Conservation (phyloP, 2,888 invertebrate species). For the Dasypolia templi region DNA sequence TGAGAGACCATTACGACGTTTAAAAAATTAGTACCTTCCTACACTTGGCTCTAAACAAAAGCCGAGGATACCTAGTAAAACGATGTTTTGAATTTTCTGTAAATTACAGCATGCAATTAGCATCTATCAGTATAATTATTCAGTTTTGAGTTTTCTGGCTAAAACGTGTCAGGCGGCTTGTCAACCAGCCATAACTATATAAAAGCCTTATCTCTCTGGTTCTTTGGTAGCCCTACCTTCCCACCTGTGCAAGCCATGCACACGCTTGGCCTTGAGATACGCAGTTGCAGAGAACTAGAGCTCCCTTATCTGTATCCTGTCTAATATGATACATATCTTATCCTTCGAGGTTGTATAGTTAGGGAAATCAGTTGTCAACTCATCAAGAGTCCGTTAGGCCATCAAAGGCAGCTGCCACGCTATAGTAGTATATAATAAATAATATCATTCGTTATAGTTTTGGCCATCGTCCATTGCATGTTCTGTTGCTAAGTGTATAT, state of each 20-base stretch:
- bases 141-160: neutral
- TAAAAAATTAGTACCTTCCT: no score
- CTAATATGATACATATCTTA: constrained; percentile 1
- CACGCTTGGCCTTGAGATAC: neutral
- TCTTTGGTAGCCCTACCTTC: neutral
- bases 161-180: no score
- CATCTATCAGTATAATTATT: no score
- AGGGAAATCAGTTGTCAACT: neutral
- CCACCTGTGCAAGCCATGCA: no score
- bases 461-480: neutral
- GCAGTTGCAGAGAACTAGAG: neutral
- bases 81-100: neutral
- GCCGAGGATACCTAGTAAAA: neutral
- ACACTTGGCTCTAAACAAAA: no score
- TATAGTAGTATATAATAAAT: no score
- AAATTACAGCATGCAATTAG: neutral
- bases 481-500: constrained; percentile 5
- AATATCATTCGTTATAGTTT: neutral
- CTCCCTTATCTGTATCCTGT: constrained; percentile 1
- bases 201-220: neutral
- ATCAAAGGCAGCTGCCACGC: neutral
- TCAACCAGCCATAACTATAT: neutral
- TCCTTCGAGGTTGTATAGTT: neutral
- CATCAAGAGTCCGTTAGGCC: neutral
- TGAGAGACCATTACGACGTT: no score